Conservation (phyloP, 2,888 invertebrate genomes). For the Dermolepida albohirtum region DNA sequence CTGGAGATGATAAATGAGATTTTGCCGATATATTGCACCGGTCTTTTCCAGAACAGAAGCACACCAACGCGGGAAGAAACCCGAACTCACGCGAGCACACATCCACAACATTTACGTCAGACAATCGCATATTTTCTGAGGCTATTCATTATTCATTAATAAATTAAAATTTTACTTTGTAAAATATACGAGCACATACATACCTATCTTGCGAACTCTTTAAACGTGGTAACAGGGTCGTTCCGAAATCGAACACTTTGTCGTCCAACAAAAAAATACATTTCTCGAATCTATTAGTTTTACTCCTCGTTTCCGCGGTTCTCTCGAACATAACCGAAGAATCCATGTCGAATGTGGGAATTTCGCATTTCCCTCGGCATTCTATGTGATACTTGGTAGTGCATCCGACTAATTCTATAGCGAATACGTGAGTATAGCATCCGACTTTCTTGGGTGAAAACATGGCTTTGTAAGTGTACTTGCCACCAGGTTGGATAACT, state of each 20-base stretch:
- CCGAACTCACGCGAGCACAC: too few species aligned
- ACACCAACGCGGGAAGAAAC: too few species aligned
- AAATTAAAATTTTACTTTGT: too few species aligned
- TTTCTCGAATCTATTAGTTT: slow-evolving; percentile 48
- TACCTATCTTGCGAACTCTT: slow-evolving; percentile 26
- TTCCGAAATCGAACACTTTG: slow-evolving; percentile 59
- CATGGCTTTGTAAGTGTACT: slow-evolving; percentile 47
- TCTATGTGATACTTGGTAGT: slow-evolving; percentile 50
- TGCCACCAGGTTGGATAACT: slow-evolving; percentile 51
- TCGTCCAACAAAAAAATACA: slow-evolving; percentile 54
- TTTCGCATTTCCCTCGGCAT: slow-evolving; percentile 57
- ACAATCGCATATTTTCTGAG: too few species aligned
- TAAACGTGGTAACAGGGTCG: slow-evolving; percentile 47
- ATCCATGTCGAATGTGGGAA: slow-evolving; percentile 57
- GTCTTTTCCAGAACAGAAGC: too few species aligned
- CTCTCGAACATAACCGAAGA: slow-evolving; percentile 56
- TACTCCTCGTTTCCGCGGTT: slow-evolving; percentile 46
- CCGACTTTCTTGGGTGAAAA: slow-evolving; percentile 57
- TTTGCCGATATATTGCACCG: too few species aligned
- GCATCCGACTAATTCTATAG: slow-evolving; percentile 56
- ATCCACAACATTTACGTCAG: too few species aligned
- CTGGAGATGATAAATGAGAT: too few species aligned
- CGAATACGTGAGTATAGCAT: slow-evolving; percentile 54
- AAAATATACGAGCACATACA: too few species aligned
- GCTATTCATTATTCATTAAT: too few species aligned